These are phyloP conservation scores for Pseudococcus viburni DNA, from an alignment of 2,888 invertebrate genomes.

Conservation along the genomic window DNA sequence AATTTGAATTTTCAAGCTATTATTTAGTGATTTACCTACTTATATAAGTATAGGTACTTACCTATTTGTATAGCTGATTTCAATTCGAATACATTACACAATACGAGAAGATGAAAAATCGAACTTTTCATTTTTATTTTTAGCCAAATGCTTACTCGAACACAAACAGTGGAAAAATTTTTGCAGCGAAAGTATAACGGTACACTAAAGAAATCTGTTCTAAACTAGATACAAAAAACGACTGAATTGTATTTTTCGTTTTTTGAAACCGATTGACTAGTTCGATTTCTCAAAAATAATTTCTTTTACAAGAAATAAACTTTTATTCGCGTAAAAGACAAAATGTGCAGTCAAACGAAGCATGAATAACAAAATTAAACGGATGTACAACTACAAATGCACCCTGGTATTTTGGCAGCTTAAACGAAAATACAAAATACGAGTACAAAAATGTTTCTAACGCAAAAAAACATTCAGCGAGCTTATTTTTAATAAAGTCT, in stretches of 20 bases:
- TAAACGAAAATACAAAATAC: constrained; percentile 10
- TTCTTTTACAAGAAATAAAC: constrained; percentile 29
- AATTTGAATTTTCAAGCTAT: too few species aligned
- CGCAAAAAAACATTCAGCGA: constrained; percentile 4
- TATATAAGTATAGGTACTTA: not conserved
- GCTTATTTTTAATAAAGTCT: constrained; percentile 19
- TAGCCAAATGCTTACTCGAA: not conserved
- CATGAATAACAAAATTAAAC: constrained; percentile 28
- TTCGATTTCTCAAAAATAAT: constrained; percentile 29
- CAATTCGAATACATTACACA: not conserved
- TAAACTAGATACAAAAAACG: constrained; percentile 1
- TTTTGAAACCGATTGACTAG: constrained; percentile 23
- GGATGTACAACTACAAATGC: not conserved
- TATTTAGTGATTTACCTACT: too few species aligned
- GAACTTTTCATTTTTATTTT: not conserved
- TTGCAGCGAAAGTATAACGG: not conserved
- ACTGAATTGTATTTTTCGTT: constrained; percentile 21
- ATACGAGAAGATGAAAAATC: not conserved
- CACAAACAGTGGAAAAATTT: not conserved
- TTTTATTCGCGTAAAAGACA: constrained; percentile 14
- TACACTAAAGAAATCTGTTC: not conserved
- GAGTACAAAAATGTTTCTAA: not conserved
- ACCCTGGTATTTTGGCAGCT: constrained; percentile 10
- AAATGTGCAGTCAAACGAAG: constrained; percentile 43
- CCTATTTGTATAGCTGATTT: not conserved